phyloP scores from a whole-genome alignment of 1,140 invertebrate species.

The Bathynomus jamesi region DNA sequence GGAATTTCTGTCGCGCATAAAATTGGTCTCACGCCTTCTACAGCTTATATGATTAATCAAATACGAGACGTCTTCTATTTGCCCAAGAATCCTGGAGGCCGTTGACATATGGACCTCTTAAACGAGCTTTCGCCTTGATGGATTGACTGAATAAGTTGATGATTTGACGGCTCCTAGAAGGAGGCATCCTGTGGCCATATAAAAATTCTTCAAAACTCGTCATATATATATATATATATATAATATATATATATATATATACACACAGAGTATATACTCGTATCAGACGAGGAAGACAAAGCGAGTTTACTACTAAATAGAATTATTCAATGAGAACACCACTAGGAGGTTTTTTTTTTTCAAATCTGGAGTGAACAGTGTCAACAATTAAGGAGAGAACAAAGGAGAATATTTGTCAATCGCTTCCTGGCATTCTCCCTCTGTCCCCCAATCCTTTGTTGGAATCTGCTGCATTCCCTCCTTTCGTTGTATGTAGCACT shows the following conservation, averaged over 20 bases:
- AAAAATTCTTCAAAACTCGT: too few relatives aligned
- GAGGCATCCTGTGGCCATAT: too few relatives aligned
- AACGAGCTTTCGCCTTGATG: background rate
- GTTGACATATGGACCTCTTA: conserved; percentile 1
- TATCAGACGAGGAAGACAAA: too few relatives aligned
- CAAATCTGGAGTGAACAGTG: too few relatives aligned
- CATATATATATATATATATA: too few relatives aligned
- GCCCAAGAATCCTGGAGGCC: background rate
- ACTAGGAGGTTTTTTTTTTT: too few relatives aligned
- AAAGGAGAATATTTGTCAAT: too few relatives aligned
- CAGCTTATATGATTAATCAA: conserved; percentile 3
- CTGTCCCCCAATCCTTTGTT: background rate
- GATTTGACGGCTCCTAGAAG: too few relatives aligned
- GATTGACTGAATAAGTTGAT: background rate
- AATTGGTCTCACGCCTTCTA: conserved; percentile 5
- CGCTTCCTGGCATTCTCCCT: background rate
- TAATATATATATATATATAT: too few relatives aligned
- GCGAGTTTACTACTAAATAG: background rate
- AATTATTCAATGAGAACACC: background rate
- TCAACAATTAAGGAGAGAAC: too few relatives aligned
- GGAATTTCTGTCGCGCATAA: conserved; percentile 6
- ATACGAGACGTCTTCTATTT: background rate
- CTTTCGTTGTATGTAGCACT: background rate
- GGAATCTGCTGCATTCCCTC: background rate
- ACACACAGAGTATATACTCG: too few relatives aligned